Evolutionary conservation across 2,888 invertebrate genomes (phyloP), one percentile per base, ranked within the genome.

Genomic region (Oeneis ivallda): DNA sequence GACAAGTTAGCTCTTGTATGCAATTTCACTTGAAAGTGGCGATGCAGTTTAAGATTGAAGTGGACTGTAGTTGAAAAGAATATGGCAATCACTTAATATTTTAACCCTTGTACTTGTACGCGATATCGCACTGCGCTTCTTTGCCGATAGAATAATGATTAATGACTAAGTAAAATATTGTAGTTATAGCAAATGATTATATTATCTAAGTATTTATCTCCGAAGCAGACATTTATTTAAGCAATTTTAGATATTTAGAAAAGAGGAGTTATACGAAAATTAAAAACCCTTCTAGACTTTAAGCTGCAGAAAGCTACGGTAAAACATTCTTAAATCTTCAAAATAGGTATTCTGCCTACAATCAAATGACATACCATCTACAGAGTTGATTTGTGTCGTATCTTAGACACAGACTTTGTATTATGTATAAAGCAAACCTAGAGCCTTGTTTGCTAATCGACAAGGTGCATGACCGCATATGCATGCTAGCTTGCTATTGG

Each of bases 401-500:
- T 54, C 39, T 39, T n/a, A 39, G 39, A 13, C 39, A 11, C 54
- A 19, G 41, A 19, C 41, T 39, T 34, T 56, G 56, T 56, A 56
- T 56, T 41, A 56, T 56, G 56, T 41, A 41, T 56, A 41, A 54
- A 56, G 56, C 56, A 56, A 56, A 41, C 39, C 39, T 41, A 39
- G 56, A 39, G 41, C 56, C 56, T 56, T 56, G 56, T 56, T 56
- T 56, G 56, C 56, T 56, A 56, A 41, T 56, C 41, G 56, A 41
- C 56, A 56, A 56, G 56, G 39, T 56, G 41, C 56, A 56, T 8
- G 56, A 56, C 56, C 56, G 56, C 41, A 56, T 53, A 53, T 39
- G 54, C 19, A 41, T 54, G 15, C 54, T 10, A 11, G 54, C 17
- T 39, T 39, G 6, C 41, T 1, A 39, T 19, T 19, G 39, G 19